Base-by-base conservation (phyloP, 1,140 invertebrate species). In the Hormaphis cornu region DNA sequence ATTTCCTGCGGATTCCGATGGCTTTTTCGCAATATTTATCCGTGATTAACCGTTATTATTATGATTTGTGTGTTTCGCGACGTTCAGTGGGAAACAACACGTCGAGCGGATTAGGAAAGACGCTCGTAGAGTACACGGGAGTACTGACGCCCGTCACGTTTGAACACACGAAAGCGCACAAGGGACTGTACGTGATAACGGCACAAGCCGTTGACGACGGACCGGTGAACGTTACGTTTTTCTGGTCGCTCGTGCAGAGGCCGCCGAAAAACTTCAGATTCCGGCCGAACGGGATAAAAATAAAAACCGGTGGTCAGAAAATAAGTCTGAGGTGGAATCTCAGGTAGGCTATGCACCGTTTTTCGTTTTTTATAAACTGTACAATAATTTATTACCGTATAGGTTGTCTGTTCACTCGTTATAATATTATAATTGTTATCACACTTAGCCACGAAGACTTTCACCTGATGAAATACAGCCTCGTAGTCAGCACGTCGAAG, bases 401-500 rank as follows among this genome's bases (percentile, higher is more conserved):
- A n/a, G n/a, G n/a, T 50, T 50, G n/a, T 20, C 7, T 50, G 7
- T 50, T n/a, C n/a, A n/a, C n/a, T n/a, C n/a, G n/a, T 28, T 44
- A 46, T 18, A 26, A 58, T 44, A n/a, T 1, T 46, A 16, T 63
- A 22, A 44, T 30, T 30, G 20, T n/a, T n/a, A n/a, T n/a, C n/a
- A n/a, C n/a, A n/a, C n/a, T n/a, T 6, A 63, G 61, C 10, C 61
- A 46, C 9, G 35, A 50, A 22, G 61, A 66, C 24, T 18, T 50
- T 48, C 44, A 66, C 26, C 35, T 66, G 22, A 66, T 50, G 16
- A 18, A 48, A 14, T 66, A 66, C 28, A 48, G 18, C n/a, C 28
- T 66, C 33, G 42, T 66, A 16, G 6, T 66, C 61, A 66, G 61
- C 7, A 35, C 61, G 3, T 66, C 61, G n/a, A 66, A 66, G 35